A percentile compares a stretch with the other conserved stretches of the same genome.
These are phyloP conservation scores for Podarcis muralis DNA, from an alignment of 2,113 vertebrate species.

Conservation along the genomic window DNA sequence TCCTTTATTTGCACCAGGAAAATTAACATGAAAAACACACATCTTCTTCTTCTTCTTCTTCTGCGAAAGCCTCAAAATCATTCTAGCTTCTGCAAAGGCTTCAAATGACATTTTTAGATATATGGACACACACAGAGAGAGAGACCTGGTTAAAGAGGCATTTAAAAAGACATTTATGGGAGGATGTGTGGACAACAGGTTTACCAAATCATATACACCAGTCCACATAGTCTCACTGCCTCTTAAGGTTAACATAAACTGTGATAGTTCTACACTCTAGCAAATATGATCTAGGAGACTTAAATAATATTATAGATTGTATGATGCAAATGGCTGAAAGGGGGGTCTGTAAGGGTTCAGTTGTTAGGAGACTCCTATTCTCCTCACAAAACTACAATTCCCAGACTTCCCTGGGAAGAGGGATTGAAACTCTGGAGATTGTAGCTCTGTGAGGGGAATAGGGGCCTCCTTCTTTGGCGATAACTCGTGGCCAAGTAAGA, in stretches of 20 bases:
- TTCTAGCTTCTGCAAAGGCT: not conserved
- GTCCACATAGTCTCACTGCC: not conserved
- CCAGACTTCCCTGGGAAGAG: no score
- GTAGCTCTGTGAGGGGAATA: no score
- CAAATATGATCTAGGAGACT: not conserved
- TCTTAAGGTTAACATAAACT: not conserved
- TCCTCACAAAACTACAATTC: not conserved
- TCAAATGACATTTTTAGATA: not conserved
- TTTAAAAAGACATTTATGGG: conserved; percentile 37
- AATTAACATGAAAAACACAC: conserved; percentile 44
- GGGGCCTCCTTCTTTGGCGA: no score
- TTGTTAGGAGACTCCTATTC: not conserved
- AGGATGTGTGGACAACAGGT: not conserved
- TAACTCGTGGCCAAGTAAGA: no score
- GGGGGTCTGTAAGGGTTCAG: no score
- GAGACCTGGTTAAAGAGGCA: not conserved
- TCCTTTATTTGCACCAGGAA: conserved; percentile 33
- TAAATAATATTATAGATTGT: conserved; percentile 32
- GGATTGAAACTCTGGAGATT: no score
- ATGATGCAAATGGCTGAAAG: not conserved
- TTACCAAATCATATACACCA: not conserved
- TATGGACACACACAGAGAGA: not conserved
- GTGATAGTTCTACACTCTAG: not conserved
- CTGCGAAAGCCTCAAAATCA: conserved; percentile 10
- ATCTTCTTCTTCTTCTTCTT: conserved; percentile 2